Base-by-base conservation (phyloP, 2,113 vertebrate genomes). In the Barnardius zonarius region DNA sequence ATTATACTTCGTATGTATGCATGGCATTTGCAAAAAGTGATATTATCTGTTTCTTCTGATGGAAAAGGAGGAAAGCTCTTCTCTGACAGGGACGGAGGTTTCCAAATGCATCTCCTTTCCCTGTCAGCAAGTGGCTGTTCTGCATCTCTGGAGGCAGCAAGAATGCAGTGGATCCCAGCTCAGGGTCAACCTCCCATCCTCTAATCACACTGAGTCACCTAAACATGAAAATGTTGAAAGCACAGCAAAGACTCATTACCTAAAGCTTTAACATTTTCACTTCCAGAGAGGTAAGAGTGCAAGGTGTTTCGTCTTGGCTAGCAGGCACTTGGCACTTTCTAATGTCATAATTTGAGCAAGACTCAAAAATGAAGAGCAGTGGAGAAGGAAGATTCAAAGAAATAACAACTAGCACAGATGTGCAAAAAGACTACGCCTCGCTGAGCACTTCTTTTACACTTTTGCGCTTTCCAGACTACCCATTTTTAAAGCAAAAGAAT, bases 191-290 rank as follows among this genome's bases (percentile, higher is more conserved):
- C 31, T 92, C 89, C 44, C 46, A 49, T 92, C 43, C 94, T 88
- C 86, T 92, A 93, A 92, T 86, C 86, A 93, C 55, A 33, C 23
- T 46, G 18, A 63, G 81, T 93, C 89, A 94, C 79, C 83, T 91
- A 92, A 91, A 73, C 11, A 13, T 72, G 61, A 81, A 93, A 93
- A 92, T 72, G 77, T 64, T 88, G 61, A 86, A 86, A 92, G 61
- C 69, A 77, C 46, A 85, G 17, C 70, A 90, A 31, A 83, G 25
- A 7, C 10, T 70, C 61, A 20, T 88, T 88, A 64, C 15, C 30
- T 62, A 11, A 57, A 72, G 10, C 28, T 18, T 37, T 79, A 84
- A 37, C 17, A 52, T n/a, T 22, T 31, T 76, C 5, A 1, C 2
- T 51, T 13, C 33, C 28, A 49, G 37, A 84, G 5, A 73, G 41